phyloP scores from a whole-genome alignment of 2,113 vertebrate species.

The Chaetodon trifascialis region DNA sequence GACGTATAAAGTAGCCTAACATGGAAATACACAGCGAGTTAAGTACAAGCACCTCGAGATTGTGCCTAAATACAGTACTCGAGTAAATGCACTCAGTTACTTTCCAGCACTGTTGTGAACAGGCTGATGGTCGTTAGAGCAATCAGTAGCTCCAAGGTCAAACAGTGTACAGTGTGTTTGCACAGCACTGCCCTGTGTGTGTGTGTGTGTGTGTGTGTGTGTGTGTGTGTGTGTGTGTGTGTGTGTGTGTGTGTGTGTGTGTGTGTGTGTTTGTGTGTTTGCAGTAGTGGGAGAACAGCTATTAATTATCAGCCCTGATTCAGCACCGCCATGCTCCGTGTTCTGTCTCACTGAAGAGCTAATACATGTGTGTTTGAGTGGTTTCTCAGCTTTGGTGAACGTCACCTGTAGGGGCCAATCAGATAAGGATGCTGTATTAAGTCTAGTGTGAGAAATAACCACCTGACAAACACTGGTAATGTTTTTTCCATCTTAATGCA shows the following conservation, averaged over 20 bases:
- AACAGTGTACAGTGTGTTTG: constrained; percentile 38
- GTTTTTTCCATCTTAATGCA: neutral
- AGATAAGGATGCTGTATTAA: neutral
- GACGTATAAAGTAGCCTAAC: neutral
- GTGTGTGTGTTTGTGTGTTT: constrained; percentile 24
- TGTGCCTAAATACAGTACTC: neutral
- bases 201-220: constrained; percentile 29
- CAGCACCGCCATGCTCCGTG: constrained; percentile 30
- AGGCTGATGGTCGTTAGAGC: constrained; percentile 8
- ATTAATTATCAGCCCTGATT: constrained; percentile 64
- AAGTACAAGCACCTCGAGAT: neutral
- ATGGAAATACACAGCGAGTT: neutral
- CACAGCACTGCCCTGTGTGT: constrained; percentile 25
- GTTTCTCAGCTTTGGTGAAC: neutral
- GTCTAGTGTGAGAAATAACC: neutral
- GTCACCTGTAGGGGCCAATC: neutral
- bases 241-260: constrained; percentile 22
- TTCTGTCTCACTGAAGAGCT: neutral
- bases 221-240: constrained; percentile 26
- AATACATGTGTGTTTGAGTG: neutral
- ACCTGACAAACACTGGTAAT: neutral
- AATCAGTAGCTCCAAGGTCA: constrained; percentile 55
- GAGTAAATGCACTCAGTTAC: neutral
- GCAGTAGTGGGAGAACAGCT: constrained; percentile 38
- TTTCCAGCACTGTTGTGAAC: neutral